Evolutionary conservation across 2,797 vertebrate genomes (phyloP).

Genomic region (Sebastes taczanowskii): DNA sequence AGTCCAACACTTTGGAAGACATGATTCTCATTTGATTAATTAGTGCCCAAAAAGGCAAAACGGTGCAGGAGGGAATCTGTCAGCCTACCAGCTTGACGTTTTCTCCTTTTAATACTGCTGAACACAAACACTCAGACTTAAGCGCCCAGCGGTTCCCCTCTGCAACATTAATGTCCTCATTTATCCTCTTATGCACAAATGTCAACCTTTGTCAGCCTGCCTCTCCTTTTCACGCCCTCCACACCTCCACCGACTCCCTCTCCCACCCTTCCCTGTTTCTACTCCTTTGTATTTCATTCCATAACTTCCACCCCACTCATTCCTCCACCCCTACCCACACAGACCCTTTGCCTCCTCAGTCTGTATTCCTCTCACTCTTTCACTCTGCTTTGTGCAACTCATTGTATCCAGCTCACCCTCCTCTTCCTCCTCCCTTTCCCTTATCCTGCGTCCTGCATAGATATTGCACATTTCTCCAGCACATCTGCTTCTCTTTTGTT

Average conservation of each 20-base stretch:
- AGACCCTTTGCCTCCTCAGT: conserved; percentile 11
- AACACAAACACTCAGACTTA: conserved; percentile 59
- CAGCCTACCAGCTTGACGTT: conserved; percentile 7
- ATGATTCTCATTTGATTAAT: conserved; percentile 46
- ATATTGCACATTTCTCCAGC: conserved; percentile 68
- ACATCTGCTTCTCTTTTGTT: conserved; percentile 38
- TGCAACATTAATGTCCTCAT: conserved; percentile 87
- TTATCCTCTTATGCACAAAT: conserved; percentile 87
- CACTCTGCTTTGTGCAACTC: conserved; percentile 27
- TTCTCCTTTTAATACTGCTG: conserved; percentile 55
- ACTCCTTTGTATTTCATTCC: conserved; percentile 45
- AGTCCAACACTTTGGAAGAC: conserved; percentile 20
- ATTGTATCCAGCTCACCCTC: conserved; percentile 24
- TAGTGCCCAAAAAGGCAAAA: neutral
- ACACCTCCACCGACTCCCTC: neutral
- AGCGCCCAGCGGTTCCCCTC: conserved; percentile 68
- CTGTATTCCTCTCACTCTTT: conserved; percentile 41
- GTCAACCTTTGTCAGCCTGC: conserved; percentile 80
- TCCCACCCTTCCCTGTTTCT: neutral
- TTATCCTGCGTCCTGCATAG: conserved; percentile 44
- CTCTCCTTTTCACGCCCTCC: neutral
- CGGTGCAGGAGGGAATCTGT: neutral
- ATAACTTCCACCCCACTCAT: conserved; percentile 35
- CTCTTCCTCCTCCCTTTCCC: neutral
- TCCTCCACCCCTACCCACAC: conserved; percentile 9